Evolutionary conservation across 2,113 vertebrate species (phyloP).

Genomic region (Aegithalos caudatus): DNA sequence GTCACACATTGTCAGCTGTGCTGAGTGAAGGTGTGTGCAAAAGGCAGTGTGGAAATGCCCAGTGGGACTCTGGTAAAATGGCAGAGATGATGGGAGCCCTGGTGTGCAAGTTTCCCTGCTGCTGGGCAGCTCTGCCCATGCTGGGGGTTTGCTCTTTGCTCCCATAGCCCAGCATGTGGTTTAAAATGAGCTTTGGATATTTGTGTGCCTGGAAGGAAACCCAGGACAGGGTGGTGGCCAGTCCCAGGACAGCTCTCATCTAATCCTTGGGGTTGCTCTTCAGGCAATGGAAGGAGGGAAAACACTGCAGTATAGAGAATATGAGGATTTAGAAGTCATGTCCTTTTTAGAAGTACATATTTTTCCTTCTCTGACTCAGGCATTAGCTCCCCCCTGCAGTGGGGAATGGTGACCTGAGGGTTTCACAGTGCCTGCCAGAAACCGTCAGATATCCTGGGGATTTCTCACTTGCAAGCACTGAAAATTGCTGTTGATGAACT

Average conservation of each 20-base stretch:
- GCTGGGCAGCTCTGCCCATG: neutral
- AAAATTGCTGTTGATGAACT: neutral
- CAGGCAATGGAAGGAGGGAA: neutral
- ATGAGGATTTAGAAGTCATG: neutral
- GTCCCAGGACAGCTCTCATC: neutral
- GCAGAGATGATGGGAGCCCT: neutral
- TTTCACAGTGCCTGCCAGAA: neutral
- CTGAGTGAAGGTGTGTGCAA: neutral
- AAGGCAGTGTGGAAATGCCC: neutral
- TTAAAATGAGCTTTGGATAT: neutral
- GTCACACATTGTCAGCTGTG: neutral
- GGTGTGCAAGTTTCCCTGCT: neutral
- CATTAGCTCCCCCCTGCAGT: neutral
- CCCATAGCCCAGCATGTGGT: neutral
- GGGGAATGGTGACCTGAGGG: neutral
- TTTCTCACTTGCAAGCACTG: neutral
- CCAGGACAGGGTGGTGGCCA: neutral
- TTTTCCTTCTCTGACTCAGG: neutral
- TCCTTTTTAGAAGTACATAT: fast-evolving
- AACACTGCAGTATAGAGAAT: neutral
- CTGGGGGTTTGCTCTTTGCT: neutral
- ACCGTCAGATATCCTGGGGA: neutral
- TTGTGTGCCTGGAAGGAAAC: neutral
- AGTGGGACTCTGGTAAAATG: neutral
- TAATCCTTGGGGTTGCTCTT: neutral